Evolutionary conservation across 2,113 vertebrate species (phyloP).

Genomic region (Murina feae): DNA sequence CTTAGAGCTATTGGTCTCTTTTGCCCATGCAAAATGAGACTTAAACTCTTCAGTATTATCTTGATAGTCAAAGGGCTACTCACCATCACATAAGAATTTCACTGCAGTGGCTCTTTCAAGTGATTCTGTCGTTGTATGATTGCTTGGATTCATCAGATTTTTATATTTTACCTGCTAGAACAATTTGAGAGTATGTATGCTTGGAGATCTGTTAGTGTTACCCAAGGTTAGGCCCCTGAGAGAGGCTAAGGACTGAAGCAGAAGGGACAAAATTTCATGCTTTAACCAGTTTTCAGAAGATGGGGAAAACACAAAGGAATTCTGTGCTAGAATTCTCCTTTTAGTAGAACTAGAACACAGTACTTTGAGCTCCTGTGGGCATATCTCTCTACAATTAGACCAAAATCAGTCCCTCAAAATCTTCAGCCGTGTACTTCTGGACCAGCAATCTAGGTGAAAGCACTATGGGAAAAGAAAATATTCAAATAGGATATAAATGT

Average conservation of each 20-base stretch:
- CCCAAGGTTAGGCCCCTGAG: background rate
- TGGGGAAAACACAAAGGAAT: background rate
- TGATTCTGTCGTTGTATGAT: background rate
- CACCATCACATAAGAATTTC: no score
- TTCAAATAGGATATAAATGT: conserved; percentile 13
- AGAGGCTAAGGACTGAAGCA: background rate
- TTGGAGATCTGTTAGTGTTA: background rate
- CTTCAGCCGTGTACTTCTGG: background rate
- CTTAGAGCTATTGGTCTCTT: background rate
- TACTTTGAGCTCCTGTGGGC: background rate
- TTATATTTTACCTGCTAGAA: background rate
- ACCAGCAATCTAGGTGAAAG: background rate
- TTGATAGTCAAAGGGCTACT: no score
- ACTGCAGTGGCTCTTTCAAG: background rate
- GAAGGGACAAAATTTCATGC: background rate
- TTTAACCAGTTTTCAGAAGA: background rate
- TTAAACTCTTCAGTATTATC: no score
- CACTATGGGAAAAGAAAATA: conserved; percentile 5
- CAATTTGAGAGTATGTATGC: background rate
- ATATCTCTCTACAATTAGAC: background rate
- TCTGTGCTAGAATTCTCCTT: background rate
- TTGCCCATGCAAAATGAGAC: background rate
- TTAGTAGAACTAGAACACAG: background rate
- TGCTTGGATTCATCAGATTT: background rate
- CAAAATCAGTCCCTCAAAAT: background rate